Evolutionary conservation across 2,113 vertebrate species (phyloP).

Genomic region (Callionymus lyra): DNA sequence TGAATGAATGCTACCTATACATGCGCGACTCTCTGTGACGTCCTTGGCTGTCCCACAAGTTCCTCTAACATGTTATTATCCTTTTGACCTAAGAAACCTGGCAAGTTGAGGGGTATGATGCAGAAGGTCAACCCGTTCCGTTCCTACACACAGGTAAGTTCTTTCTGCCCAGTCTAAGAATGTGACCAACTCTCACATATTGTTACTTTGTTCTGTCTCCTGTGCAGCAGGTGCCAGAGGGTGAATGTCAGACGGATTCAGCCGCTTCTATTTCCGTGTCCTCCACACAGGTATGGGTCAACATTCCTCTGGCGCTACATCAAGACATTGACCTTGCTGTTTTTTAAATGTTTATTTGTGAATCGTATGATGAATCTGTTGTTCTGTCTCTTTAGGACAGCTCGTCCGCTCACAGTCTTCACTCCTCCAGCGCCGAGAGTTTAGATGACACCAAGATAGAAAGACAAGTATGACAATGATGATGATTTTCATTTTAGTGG

Average conservation of each 20-base stretch:
- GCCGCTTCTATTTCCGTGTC: neutral
- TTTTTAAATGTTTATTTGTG: no score
- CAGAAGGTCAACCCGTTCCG: slow-evolving; percentile 45
- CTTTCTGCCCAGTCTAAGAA: no score
- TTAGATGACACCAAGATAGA: slow-evolving; percentile 23
- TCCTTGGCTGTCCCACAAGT: neutral
- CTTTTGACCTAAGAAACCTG: slow-evolving; percentile 34
- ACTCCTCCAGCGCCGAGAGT: slow-evolving; percentile 36
- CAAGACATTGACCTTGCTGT: no score
- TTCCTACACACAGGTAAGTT: slow-evolving; percentile 36
- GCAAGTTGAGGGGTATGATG: slow-evolving; percentile 30
- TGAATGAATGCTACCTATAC: neutral
- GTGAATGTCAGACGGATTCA: slow-evolving; percentile 11
- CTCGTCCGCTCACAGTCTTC: neutral
- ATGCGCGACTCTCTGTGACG: no score
- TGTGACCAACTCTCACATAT: no score
- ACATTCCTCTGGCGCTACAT: no score
- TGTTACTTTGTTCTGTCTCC: neutral
- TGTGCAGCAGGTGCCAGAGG: slow-evolving; percentile 8
- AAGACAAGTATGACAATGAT: slow-evolving; percentile 24
- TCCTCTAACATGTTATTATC: neutral
- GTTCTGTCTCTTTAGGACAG: slow-evolving; percentile 11
- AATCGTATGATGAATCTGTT: neutral
- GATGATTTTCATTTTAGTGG: neutral
- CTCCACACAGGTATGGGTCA: neutral